Base-by-base conservation (phyloP, 1,140 invertebrate genomes). In the Diabrotica virgifera region DNA sequence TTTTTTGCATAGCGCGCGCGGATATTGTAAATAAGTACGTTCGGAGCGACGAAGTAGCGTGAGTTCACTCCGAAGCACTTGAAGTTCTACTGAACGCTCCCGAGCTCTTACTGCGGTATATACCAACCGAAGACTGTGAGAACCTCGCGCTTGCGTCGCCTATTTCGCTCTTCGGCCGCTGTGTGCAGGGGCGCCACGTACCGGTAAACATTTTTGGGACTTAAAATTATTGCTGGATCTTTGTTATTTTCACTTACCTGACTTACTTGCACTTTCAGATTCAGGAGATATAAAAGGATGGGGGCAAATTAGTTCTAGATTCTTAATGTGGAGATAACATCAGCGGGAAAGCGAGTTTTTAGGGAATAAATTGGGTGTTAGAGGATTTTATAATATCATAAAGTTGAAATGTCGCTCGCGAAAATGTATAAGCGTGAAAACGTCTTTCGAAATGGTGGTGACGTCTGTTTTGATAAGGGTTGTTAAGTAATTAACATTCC, bases 51-150 rank as follows among this genome's bases (percentile, higher is more conserved):
- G 36, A 51, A 64, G 3, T 13, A 51, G 52, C 24, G 62, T 66
- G 66, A 58, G 64, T 56, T 65, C 37, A 61, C 70, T 63, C 65
- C n/a, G 62, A 67, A 40, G 58, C 54, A 51, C 55, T 60, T 64
- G 69, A 68, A 68, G 68, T 64, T 71, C 71, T 57, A 77, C 74
- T 77, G 66, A 71, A 62, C 62, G 60, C 63, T 62, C 36, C 35
- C 62, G 50, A 38, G 38, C 62, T 67, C 62, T 63, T 58, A 72
- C 72, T 73, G 71, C 71, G 61, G 74, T 74, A 71, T 73, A 72
- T 73, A 76, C 64, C 52, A 5, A 59, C n/a, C 50, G 40, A 68
- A 64, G 60, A 40, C 5, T 40, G 38, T 12, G 40, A 59, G 24
- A 7, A 50, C 14, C 24, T 24, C 56, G 58, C 74, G 74, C 74